These are phyloP conservation scores for Cephus sareptanus DNA, from an alignment of 2,888 invertebrate genomes.

Conservation along the genomic window DNA sequence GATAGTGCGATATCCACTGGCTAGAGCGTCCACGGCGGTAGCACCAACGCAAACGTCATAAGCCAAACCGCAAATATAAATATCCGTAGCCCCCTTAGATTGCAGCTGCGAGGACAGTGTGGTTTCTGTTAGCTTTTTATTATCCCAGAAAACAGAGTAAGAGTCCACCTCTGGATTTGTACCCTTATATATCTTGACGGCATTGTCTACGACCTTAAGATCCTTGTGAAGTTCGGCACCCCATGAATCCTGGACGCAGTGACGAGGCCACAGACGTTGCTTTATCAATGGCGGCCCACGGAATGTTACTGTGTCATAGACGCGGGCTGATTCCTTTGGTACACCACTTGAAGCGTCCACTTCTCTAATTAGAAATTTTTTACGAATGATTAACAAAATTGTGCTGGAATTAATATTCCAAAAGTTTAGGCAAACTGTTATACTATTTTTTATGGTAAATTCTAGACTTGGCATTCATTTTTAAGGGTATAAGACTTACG, in stretches of 20 bases:
- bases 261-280: conserved; percentile 94
- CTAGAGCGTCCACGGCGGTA: conserved; percentile 89
- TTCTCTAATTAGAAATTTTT: conserved; percentile 41
- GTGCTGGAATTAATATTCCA: not conserved
- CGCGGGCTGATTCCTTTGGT: conserved; percentile 75
- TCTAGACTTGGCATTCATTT: not conserved
- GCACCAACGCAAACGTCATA: conserved; percentile 96
- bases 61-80: conserved; percentile 94
- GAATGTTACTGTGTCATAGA: conserved; percentile 94
- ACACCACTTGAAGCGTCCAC: conserved; percentile 55
- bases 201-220: conserved; percentile 83
- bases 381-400: not conserved
- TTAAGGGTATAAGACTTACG: not conserved
- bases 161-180: conserved; percentile 96
- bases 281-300: conserved; percentile 86
- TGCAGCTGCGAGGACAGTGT: conserved; percentile 84
- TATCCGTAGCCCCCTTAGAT: conserved; percentile 85
- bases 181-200: conserved; percentile 89
- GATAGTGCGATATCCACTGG: conserved; percentile 89
- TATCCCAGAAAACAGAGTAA: conserved; percentile 99
- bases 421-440: not conserved
- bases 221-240: conserved; percentile 93
- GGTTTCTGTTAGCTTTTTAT: conserved; percentile 90
- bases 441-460: not conserved
- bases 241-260: conserved; percentile 96